phyloP scores from a whole-genome alignment of 2,888 invertebrate genomes.

The Xestoiulus laeticollis region DNA sequence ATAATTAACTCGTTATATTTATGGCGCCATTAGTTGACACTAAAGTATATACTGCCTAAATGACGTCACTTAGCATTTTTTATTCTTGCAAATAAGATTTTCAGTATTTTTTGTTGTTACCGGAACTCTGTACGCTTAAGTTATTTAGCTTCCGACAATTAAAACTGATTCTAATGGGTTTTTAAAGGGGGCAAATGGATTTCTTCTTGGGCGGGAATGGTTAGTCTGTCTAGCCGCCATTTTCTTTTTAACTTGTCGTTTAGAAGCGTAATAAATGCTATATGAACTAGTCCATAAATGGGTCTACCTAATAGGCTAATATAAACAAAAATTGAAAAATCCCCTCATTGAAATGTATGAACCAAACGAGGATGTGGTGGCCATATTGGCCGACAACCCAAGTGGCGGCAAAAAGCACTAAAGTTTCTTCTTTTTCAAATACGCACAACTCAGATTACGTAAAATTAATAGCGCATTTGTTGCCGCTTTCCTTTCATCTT shows the following conservation, averaged over 20 bases:
- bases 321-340: constrained; percentile 9
- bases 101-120: too few species aligned
- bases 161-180: not conserved
- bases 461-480: constrained; percentile 46
- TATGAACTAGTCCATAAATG: not conserved
- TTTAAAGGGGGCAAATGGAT: not conserved
- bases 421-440: constrained; percentile 36
- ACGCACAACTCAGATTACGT: constrained; percentile 3
- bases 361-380: not conserved
- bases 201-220: not conserved
- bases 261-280: not conserved
- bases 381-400: not conserved
- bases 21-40: too few species aligned
- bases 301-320: constrained; percentile 9
- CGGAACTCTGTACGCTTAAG: not conserved
- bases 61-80: too few species aligned
- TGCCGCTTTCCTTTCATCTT: constrained; percentile 40
- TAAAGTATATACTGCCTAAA: too few species aligned
- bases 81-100: too few species aligned
- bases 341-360: not conserved
- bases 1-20: too few species aligned
- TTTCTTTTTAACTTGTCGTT: not conserved
- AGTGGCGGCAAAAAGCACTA: not conserved
- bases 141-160: not conserved
- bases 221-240: not conserved